Base-by-base conservation (phyloP, 2,888 invertebrate genomes). In the Yponomeuta evonymella region DNA sequence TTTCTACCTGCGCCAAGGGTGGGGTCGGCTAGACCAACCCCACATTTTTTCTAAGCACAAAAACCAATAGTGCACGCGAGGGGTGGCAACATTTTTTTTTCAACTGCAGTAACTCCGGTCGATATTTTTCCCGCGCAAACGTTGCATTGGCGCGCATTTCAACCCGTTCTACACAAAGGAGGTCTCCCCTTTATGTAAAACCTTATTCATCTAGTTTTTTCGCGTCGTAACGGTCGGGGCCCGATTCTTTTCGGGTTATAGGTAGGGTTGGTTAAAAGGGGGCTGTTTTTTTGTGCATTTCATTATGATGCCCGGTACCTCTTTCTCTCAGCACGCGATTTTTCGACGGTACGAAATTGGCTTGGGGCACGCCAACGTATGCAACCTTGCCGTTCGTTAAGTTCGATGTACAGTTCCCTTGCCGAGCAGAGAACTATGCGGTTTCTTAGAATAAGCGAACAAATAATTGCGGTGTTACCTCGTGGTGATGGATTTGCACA, bases 121-220 rank as follows among this genome's bases (percentile, higher is more conserved):
- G 81, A 90, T 90, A 90, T 83, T 83, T 86, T 89, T 88, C 85
- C 87, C 86, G 86, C 87, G 82, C 81, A 75, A 75, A 78, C 77
- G 76, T 79, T 77, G 84, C 83, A 88, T 88, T 86, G 85, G 86
- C 81, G 80, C 80, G 79, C 70, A 67, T 64, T 64, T 72, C 71
- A 82, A 86, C 87, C 81, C 80, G 84, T 83, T 83, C 75, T 70
- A 75, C 83, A 89, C 88, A 89, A 90, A 86, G 79, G 81, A 79
- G 69, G 76, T 78, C 79, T 77, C 80, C 83, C 84, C 84, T 88
- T 86, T 90, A 88, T 89, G 80, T 89, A 87, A 83, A 85, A 81
- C 80, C 51, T 79, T 84, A 87, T 90, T 88, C 88, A 86, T 89
- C 82, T 81, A 85, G 88, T 90, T 89, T 90, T 89, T 88, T 82